These are phyloP conservation scores for Acleris emargana DNA, from an alignment of 2,888 invertebrate genomes.

Conservation along the genomic window DNA sequence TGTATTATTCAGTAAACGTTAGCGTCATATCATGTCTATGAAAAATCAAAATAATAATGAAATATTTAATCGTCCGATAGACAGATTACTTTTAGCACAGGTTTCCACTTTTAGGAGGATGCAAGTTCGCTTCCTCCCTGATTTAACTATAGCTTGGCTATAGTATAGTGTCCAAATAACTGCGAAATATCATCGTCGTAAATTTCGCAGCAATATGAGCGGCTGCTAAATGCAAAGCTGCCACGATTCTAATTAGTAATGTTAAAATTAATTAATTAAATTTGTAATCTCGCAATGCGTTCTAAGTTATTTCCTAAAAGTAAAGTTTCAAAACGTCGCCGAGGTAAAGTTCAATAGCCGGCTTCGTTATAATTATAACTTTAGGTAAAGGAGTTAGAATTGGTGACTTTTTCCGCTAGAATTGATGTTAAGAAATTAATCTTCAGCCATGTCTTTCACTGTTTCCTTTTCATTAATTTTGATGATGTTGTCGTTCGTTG, in stretches of 20 bases:
- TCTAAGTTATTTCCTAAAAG: slow-evolving; percentile 26
- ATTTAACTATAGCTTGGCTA: no score
- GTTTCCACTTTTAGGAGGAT: no score
- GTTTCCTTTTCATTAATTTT: slow-evolving; percentile 28
- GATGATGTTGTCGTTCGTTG: slow-evolving; percentile 19
- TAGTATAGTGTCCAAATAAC: no score
- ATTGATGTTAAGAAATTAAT: slow-evolving; percentile 44
- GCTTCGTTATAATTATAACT: slow-evolving; percentile 47
- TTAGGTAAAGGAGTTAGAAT: slow-evolving; percentile 42
- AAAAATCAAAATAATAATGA: no score
- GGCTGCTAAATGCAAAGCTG: background rate
- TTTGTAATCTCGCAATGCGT: slow-evolving; percentile 22
- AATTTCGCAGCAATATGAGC: slow-evolving; percentile 1
- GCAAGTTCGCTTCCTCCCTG: no score
- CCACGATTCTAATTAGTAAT: slow-evolving; percentile 18
- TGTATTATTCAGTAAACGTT: no score
- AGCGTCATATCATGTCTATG: no score
- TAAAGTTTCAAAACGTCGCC: slow-evolving; percentile 21
- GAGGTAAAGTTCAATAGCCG: slow-evolving; percentile 18
- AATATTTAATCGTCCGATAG: no score
- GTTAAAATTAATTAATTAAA: slow-evolving; percentile 26
- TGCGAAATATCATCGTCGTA: background rate
- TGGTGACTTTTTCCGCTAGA: slow-evolving; percentile 49
- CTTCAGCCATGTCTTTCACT: slow-evolving; percentile 19
- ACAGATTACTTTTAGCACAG: no score